A percentile compares a stretch with the other conserved stretches of the same genome.
Evolutionary conservation across 2,113 vertebrate species (phyloP).

Genomic region (Chlamydotis undulata): DNA sequence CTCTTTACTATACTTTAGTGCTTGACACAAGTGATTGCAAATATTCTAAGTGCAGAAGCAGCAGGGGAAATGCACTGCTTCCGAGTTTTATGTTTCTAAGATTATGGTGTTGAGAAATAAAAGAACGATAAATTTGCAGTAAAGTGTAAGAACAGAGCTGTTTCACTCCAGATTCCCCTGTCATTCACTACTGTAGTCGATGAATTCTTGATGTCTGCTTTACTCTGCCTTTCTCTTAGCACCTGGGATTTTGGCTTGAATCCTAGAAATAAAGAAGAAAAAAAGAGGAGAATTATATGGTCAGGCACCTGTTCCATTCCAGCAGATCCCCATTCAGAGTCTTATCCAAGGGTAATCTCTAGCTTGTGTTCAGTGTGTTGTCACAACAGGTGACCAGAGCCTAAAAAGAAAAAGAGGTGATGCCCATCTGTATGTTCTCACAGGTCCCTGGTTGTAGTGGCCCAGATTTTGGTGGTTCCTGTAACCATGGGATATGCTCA

Average conservation of each 20-base stretch:
- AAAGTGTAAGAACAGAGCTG: conserved; percentile 77
- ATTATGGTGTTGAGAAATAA: conserved; percentile 78
- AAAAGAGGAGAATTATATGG: not conserved
- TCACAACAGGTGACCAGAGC: not conserved
- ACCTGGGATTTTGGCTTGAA: conserved; percentile 98
- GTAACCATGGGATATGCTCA: not conserved
- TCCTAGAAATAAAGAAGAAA: conserved; percentile 75
- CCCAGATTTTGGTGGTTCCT: not conserved
- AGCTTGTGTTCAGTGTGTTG: not conserved
- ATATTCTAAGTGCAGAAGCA: conserved; percentile 82
- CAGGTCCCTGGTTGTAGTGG: not conserved
- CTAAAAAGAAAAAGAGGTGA: not conserved
- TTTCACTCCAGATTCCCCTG: conserved; percentile 71
- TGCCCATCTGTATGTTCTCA: not conserved
- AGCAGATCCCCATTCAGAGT: not conserved
- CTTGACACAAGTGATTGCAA: conserved; percentile 85
- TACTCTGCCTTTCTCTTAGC: conserved; percentile 96
- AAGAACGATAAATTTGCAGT: conserved; percentile 79
- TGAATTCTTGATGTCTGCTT: conserved; percentile 46
- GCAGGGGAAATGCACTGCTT: conserved; percentile 76
- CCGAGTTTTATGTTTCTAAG: conserved; percentile 77
- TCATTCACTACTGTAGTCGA: conserved; percentile 54
- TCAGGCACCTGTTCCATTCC: not conserved
- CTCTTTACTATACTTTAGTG: conserved; percentile 87
- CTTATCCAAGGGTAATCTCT: not conserved